These are phyloP conservation scores for Lordiphosa collinella DNA, from an alignment of 1,140 invertebrate genomes.

Conservation along the genomic window DNA sequence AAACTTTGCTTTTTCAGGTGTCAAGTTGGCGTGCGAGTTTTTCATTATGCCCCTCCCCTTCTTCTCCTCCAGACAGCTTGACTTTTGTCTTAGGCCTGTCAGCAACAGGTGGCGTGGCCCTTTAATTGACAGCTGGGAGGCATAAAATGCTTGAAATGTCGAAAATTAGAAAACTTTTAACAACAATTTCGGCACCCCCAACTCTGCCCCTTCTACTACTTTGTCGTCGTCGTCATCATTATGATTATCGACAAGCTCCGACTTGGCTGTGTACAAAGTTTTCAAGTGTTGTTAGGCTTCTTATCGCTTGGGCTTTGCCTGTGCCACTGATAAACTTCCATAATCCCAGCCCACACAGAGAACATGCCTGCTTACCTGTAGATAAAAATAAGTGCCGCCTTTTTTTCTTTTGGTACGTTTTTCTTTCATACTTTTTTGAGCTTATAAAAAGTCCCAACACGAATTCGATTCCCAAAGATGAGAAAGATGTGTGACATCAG, in stretches of 20 bases:
- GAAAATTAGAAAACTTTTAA: constrained; percentile 78
- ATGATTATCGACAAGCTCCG: constrained; percentile 49
- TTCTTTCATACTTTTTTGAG: not conserved
- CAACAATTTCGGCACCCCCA: constrained; percentile 50
- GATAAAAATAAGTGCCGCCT: constrained; percentile 61
- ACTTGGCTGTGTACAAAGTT: constrained; percentile 33
- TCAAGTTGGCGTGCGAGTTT: constrained; percentile 63
- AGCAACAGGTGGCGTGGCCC: constrained; percentile 70
- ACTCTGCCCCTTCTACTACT: too few species aligned
- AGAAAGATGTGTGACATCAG: constrained; percentile 21
- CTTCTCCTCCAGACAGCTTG: constrained; percentile 4
- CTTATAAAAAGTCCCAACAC: constrained; percentile 63
- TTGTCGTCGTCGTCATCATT: constrained; percentile 35
- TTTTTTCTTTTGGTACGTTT: not conserved
- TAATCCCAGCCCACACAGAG: constrained; percentile 44
- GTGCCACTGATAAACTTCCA: constrained; percentile 71
- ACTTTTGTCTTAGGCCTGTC: constrained; percentile 42
- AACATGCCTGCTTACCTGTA: constrained; percentile 63
- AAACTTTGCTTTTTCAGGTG: constrained; percentile 44
- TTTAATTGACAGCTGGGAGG: constrained; percentile 75
- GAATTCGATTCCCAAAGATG: constrained; percentile 67
- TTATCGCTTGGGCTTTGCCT: constrained; percentile 56
- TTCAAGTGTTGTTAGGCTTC: constrained; percentile 68
- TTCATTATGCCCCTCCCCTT: constrained; percentile 17
- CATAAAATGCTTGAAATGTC: constrained; percentile 74